phyloP scores from a whole-genome alignment of 2,113 vertebrate species.

The Telmatochromis brachygnathus region DNA sequence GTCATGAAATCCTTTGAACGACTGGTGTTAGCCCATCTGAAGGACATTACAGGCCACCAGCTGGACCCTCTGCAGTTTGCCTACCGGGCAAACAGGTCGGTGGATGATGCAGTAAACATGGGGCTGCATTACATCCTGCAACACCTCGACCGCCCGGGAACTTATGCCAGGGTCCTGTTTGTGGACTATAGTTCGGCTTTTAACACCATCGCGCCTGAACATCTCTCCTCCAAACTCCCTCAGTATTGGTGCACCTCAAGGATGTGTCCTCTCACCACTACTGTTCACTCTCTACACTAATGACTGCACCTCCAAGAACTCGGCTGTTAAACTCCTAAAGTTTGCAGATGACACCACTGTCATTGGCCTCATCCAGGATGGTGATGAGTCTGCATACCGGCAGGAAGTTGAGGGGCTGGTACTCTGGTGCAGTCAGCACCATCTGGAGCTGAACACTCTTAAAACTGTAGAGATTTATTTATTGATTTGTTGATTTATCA shows the following conservation, averaged over 20 bases:
- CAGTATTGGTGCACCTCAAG: not conserved
- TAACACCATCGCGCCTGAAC: rapidly evolving
- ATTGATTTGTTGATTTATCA: not conserved
- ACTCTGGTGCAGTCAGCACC: rapidly evolving
- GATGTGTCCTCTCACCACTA: not conserved
- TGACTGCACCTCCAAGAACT: not conserved
- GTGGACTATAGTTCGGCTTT: not conserved
- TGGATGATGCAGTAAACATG: not conserved
- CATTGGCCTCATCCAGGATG: no score
- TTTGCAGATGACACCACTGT: no score
- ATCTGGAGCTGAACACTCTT: no score
- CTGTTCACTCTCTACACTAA: not conserved
- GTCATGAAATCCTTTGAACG: not conserved
- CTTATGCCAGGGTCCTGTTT: not conserved
- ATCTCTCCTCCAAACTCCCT: rapidly evolving
- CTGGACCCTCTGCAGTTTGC: not conserved
- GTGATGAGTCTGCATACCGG: no score
- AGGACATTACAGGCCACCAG: not conserved
- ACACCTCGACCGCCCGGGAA: not conserved
- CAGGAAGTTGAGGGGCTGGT: no score
- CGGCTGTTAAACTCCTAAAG: no score
- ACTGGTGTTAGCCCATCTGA: not conserved
- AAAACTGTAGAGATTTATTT: not conserved
- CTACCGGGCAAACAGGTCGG: rapidly evolving
- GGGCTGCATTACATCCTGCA: not conserved